Evolutionary conservation across 2,113 vertebrate genomes (phyloP).

Genomic region (Tachysurus fulvidraco): DNA sequence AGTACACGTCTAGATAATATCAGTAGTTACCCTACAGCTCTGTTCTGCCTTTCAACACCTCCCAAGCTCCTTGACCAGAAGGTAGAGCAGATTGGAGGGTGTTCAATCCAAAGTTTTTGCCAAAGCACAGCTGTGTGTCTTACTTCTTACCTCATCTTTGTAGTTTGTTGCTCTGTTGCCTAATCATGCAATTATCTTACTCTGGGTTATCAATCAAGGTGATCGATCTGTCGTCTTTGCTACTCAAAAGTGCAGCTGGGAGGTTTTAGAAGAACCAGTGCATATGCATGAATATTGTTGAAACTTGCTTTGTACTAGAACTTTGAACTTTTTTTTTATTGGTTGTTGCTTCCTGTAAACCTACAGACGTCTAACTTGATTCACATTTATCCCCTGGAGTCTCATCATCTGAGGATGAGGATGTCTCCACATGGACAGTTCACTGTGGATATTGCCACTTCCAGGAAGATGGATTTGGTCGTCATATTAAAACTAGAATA

Average conservation of each 20-base stretch:
- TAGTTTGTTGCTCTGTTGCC: neutral
- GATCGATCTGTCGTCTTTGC: neutral
- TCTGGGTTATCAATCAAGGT: neutral
- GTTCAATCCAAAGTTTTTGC: neutral
- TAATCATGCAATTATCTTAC: constrained; percentile 3
- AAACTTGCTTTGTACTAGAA: neutral
- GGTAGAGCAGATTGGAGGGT: neutral
- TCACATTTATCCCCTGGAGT: neutral
- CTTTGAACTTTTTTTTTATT: neutral
- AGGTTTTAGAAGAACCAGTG: neutral
- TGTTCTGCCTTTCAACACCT: constrained; percentile 12
- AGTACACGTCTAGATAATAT: neutral
- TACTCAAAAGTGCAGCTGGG: neutral
- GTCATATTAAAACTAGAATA: too few species aligned
- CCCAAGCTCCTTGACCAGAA: neutral
- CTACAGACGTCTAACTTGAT: neutral
- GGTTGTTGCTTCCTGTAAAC: neutral
- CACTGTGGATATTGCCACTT: too few species aligned
- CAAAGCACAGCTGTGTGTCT: neutral
- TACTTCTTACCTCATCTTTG: neutral
- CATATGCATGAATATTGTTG: neutral
- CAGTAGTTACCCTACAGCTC: neutral
- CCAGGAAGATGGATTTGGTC: too few species aligned
- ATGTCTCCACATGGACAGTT: too few species aligned
- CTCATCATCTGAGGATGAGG: too few species aligned